phyloP scores from a whole-genome alignment of 2,888 invertebrate genomes.

The Plusia festucae region DNA sequence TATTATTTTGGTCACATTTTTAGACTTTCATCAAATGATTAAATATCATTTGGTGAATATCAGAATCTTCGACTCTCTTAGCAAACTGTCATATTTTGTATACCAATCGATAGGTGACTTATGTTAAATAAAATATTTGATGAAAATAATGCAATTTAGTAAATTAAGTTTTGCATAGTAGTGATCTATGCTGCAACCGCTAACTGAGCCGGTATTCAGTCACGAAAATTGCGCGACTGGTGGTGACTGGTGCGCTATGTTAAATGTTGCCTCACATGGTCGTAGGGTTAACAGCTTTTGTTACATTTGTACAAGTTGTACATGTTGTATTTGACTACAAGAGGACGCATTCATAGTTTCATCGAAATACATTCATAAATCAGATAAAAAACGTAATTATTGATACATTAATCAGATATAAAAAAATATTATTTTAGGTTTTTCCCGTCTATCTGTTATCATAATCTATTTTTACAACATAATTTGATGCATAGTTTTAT shows the following conservation, averaged over 20 bases:
- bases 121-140: slow-evolving; percentile 13
- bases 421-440: slow-evolving; percentile 23
- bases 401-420: slow-evolving; percentile 22
- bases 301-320: slow-evolving; percentile 28
- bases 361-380: not conserved
- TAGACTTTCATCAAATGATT: too few relatives aligned
- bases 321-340: not conserved
- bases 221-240: slow-evolving; percentile 74
- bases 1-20: too few relatives aligned
- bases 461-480: slow-evolving; percentile 8
- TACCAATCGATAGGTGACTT: too few relatives aligned
- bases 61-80: too few relatives aligned
- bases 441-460: slow-evolving; percentile 10
- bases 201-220: slow-evolving; percentile 68
- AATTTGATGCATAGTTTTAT: slow-evolving; percentile 36
- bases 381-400: not conserved
- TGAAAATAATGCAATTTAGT: slow-evolving; percentile 36
- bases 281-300: slow-evolving; percentile 33
- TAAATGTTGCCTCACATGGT: slow-evolving; percentile 67
- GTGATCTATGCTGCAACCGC: slow-evolving; percentile 67
- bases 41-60: too few relatives aligned
- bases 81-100: too few relatives aligned
- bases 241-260: slow-evolving; percentile 69
- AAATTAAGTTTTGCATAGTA: slow-evolving; percentile 49
- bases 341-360: slow-evolving; percentile 3